Base-by-base conservation (phyloP, 2,113 vertebrate species). In the Rhodinocichla rosea region DNA sequence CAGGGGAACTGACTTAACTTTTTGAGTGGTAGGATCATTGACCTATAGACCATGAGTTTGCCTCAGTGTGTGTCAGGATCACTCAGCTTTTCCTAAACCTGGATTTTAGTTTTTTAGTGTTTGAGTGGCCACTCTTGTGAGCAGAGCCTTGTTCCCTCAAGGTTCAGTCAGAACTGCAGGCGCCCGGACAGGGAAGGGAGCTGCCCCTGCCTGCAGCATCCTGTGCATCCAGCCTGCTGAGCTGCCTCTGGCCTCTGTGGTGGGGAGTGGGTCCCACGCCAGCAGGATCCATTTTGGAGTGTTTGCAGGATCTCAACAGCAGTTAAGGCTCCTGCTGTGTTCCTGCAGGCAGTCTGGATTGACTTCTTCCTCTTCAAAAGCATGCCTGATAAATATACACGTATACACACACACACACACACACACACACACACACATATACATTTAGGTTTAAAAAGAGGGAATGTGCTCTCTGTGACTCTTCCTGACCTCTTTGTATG, bases 261-360 rank as follows among this genome's bases (percentile, higher is more conserved):
- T 26, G 27, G 18, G 27, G 1, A 64, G 11, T 0, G 3, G 35
- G 16, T 59, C 59, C 53, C 3, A 2, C 0, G 0, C 13, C 40
- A 65, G 52, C 32, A 35, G 50, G 40, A 63, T 42, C 12, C 5
- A 2, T 65, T 94, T 77, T 78, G 69, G 65, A 74, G 24, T 11
- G 3, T 78, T 81, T 77, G 33, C 15, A 53, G 56, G 10, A 85
- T 68, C 40, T 65, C 50, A 35, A 27, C 6, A 4, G n/a, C 49
- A 45, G 44, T 60, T 45, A 26, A 68, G 11, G 7, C 50, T 93
- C 78, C 82, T 74, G 30, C 59, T 87, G 82, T 52, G 37, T 39
- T 93, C 40, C 55, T 68, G 15, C 74, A 77, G 49, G 73, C 18
- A 15, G 13, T n/a, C 24, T 78, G 65, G 22, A 40, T 67, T 21